phyloP scores from a whole-genome alignment of 2,113 vertebrate species.

The Planiliza haematocheilus region DNA sequence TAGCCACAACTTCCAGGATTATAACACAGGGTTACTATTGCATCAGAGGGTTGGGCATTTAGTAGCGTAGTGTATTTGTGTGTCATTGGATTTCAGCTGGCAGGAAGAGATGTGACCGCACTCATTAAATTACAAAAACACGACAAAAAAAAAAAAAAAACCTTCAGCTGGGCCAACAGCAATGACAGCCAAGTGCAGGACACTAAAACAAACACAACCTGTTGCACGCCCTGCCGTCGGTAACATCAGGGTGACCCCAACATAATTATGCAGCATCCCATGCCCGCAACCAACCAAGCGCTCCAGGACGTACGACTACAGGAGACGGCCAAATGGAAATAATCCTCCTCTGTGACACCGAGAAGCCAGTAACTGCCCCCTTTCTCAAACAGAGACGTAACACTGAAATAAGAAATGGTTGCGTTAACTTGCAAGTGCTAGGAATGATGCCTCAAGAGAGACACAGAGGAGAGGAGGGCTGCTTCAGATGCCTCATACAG shows the following conservation, averaged over 20 bases:
- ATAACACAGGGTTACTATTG: not conserved
- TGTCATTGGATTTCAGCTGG: slow-evolving; percentile 31
- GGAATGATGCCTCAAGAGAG: slow-evolving; percentile 53
- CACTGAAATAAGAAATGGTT: slow-evolving; percentile 35
- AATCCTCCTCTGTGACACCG: not conserved
- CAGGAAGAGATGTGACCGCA: slow-evolving; percentile 49
- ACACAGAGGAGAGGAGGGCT: slow-evolving; percentile 39
- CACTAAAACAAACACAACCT: slow-evolving; percentile 33
- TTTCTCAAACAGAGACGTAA: slow-evolving; percentile 10
- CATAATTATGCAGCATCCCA: slow-evolving; percentile 15
- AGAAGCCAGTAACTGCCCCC: not conserved
- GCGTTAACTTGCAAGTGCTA: slow-evolving; percentile 43
- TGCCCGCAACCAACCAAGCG: not conserved
- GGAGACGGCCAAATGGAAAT: slow-evolving; percentile 10
- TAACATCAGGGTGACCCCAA: slow-evolving; percentile 41
- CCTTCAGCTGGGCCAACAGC: slow-evolving; percentile 48
- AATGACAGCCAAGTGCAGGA: slow-evolving; percentile 45
- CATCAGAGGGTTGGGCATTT: not conserved
- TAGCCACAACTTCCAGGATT: not conserved
- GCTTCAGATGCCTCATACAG: slow-evolving; percentile 53
- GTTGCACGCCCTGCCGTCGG: slow-evolving; percentile 26
- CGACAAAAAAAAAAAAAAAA: slow-evolving; percentile 46
- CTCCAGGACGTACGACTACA: not conserved
- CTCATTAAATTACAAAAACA: slow-evolving; percentile 62
- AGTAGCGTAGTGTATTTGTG: not conserved